phyloP scores from a whole-genome alignment of 2,797 vertebrate genomes.

The Garrulus glandarius region DNA sequence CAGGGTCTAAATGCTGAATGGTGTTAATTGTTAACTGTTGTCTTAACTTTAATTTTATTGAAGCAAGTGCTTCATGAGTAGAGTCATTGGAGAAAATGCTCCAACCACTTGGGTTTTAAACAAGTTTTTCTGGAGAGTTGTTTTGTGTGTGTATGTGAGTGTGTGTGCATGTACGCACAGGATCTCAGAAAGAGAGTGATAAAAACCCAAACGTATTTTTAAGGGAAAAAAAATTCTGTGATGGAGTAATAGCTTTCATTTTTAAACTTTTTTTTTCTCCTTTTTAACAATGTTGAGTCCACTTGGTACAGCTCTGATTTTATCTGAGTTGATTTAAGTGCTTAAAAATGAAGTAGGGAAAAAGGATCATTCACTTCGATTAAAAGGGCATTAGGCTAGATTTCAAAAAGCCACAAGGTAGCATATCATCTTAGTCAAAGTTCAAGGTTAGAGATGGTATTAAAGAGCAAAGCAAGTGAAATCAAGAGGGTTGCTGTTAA shows the following conservation, averaged over 20 bases:
- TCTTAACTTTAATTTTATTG: not conserved
- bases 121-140: not conserved
- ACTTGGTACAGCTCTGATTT: not conserved
- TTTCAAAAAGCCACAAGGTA: not conserved
- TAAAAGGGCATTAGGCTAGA: not conserved
- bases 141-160: not conserved
- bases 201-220: not conserved
- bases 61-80: not conserved
- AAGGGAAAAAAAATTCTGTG: not conserved
- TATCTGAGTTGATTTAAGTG: not conserved
- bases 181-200: not conserved
- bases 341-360: not conserved
- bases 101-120: not conserved
- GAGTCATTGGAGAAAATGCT: not conserved
- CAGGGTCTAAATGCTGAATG: not conserved
- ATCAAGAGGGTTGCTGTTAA: slow-evolving; percentile 44
- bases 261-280: not conserved
- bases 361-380: not conserved
- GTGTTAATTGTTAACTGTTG: not conserved
- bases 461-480: slow-evolving; percentile 29
- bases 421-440: not conserved
- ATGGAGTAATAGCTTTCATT: not conserved
- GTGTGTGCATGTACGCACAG: rapidly evolving
- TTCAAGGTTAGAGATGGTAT: slow-evolving; percentile 47
- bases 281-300: not conserved